Conservation (phyloP, 2,888 invertebrate species). For the Emmelina monodactyla region DNA sequence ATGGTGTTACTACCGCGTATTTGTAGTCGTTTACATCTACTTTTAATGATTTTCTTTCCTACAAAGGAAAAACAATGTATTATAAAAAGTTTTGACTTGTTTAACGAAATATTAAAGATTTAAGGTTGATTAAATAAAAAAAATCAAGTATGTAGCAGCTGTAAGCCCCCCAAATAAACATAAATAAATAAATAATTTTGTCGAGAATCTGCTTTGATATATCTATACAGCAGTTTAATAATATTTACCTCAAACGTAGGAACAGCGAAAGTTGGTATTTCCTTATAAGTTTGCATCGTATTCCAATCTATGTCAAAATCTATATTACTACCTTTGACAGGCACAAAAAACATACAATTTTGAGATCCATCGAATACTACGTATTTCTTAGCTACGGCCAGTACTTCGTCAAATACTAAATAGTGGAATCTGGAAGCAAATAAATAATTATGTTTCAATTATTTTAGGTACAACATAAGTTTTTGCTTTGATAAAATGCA, state of each 20-base stretch:
- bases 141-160: too few relatives aligned
- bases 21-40: conserved; percentile 71
- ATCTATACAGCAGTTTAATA: too few relatives aligned
- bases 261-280: conserved; percentile 37
- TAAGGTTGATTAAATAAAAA: too few relatives aligned
- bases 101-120: too few relatives aligned
- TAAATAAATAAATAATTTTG: too few relatives aligned
- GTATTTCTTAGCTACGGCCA: conserved; percentile 70
- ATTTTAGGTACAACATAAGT: too few relatives aligned
- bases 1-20: conserved; percentile 83
- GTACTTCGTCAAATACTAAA: conserved; percentile 76
- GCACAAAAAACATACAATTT: conserved; percentile 64
- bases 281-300: conserved; percentile 50
- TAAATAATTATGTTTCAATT: too few relatives aligned
- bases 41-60: conserved; percentile 41
- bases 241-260: conserved; percentile 49
- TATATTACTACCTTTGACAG: conserved; percentile 34
- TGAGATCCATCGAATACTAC: conserved; percentile 64
- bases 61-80: conserved; percentile 9
- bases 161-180: too few relatives aligned
- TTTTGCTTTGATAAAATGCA: too few relatives aligned
- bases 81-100: too few relatives aligned
- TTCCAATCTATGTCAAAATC: conserved; percentile 68
- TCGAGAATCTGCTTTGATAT: too few relatives aligned
- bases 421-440: conserved; percentile 74